These are phyloP conservation scores for Drosophila parvula DNA, from an alignment of 1,140 invertebrate species.

Conservation along the genomic window DNA sequence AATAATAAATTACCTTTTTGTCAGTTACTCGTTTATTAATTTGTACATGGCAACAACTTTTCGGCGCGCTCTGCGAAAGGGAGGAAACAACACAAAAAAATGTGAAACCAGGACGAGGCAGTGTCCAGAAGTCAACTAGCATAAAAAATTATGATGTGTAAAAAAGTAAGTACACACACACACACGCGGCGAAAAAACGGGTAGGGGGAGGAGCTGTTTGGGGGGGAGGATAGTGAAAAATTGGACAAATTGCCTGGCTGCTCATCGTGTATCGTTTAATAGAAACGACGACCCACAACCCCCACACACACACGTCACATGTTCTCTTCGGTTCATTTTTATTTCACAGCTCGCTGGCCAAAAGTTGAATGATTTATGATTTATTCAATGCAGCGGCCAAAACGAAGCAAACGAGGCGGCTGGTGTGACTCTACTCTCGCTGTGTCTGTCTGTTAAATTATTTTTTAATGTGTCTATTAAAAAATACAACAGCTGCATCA, in stretches of 20 bases:
- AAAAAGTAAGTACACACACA: slow-evolving; percentile 62
- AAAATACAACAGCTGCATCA: slow-evolving; percentile 77
- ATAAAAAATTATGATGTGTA: slow-evolving; percentile 81
- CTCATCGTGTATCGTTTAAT: slow-evolving; percentile 73
- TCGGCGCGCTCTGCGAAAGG: slow-evolving; percentile 56
- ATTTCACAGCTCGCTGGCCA: slow-evolving; percentile 55
- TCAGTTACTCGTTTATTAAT: slow-evolving; percentile 83
- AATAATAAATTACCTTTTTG: slow-evolving; percentile 83
- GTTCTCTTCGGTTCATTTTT: slow-evolving; percentile 55
- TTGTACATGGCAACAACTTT: slow-evolving; percentile 81
- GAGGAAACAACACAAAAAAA: slow-evolving; percentile 25
- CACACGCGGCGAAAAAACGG: slow-evolving; percentile 24
- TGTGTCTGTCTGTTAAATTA: slow-evolving; percentile 72
- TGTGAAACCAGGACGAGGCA: slow-evolving; percentile 48
- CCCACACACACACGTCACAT: slow-evolving; percentile 51
- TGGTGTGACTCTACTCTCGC: slow-evolving; percentile 16
- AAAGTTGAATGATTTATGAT: slow-evolving; percentile 80
- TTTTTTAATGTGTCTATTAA: slow-evolving; percentile 82
- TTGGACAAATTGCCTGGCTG: slow-evolving; percentile 72
- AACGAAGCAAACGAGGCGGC: slow-evolving; percentile 19
- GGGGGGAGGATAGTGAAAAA: slow-evolving; percentile 5
- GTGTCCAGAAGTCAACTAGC: slow-evolving; percentile 78
- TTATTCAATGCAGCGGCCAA: slow-evolving; percentile 71
- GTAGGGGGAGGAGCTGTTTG: not conserved
- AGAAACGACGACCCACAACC: slow-evolving; percentile 48